A percentile compares a stretch with the other conserved stretches of the same genome.
phyloP scores from a whole-genome alignment of 2,797 vertebrate genomes.

The Falco cherrug region DNA sequence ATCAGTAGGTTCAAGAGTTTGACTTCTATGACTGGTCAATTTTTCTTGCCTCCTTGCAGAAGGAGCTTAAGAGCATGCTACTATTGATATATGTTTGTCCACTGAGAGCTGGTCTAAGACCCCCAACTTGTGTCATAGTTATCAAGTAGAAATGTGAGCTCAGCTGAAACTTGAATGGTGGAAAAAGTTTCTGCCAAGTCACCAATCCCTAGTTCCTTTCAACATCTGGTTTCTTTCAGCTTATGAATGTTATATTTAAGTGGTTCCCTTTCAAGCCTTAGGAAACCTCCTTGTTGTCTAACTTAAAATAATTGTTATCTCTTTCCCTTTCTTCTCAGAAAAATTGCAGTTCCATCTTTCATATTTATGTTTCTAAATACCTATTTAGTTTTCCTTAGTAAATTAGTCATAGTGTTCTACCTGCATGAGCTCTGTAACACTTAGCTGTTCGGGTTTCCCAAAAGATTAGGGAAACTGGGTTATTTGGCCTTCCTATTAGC shows the following conservation, averaged over 20 bases:
- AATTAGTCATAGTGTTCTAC: not conserved
- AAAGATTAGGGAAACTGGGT: not conserved
- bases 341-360: not conserved
- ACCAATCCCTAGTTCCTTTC: not conserved
- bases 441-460: not conserved
- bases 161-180: not conserved
- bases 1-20: not conserved
- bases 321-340: not conserved
- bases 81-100: not conserved
- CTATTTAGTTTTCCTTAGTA: not conserved
- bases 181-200: not conserved
- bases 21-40: not conserved
- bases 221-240: not conserved
- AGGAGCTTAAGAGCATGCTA: not conserved
- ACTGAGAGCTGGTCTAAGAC: not conserved
- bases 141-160: not conserved
- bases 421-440: not conserved
- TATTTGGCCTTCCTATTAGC: not conserved
- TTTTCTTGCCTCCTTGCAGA: not conserved
- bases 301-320: not conserved
- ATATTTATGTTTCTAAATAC: not conserved
- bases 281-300: not conserved
- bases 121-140: not conserved
- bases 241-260: not conserved
- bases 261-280: not conserved